A percentile compares a stretch with the other conserved stretches of the same genome.
Conservation (phyloP, 2,888 invertebrate genomes). For the Galerucella pusilla region DNA sequence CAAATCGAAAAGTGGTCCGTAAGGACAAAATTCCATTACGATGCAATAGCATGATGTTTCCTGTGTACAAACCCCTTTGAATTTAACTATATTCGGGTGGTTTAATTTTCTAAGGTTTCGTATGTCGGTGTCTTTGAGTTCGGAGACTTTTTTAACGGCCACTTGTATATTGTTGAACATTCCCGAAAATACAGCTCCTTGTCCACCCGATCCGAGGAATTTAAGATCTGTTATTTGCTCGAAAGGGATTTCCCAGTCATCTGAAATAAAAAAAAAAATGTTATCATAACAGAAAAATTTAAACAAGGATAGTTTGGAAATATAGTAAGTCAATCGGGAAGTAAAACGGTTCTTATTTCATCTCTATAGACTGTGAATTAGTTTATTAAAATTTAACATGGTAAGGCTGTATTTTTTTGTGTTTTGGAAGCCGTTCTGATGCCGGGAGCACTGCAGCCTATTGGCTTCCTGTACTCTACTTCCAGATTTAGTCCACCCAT, state of each 20-base stretch:
- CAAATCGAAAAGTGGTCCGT: slow-evolving; percentile 93
- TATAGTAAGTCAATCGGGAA: too few species aligned
- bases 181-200: slow-evolving; percentile 95
- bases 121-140: slow-evolving; percentile 92
- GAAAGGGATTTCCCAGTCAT: slow-evolving; percentile 96
- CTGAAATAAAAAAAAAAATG: slow-evolving; percentile 62
- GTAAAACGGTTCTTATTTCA: too few species aligned
- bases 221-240: slow-evolving; percentile 88
- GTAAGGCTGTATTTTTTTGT: too few species aligned
- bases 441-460: too few species aligned
- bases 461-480: too few species aligned
- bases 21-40: slow-evolving; percentile 98
- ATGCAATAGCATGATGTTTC: slow-evolving; percentile 89
- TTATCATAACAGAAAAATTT: background rate
- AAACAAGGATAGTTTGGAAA: background rate
- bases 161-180: slow-evolving; percentile 84
- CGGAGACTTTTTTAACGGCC: slow-evolving; percentile 96
- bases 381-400: too few species aligned
- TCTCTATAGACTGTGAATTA: too few species aligned
- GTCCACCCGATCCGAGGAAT: slow-evolving; percentile 95
- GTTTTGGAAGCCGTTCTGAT: too few species aligned
- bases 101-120: slow-evolving; percentile 90
- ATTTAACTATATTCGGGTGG: slow-evolving; percentile 94
- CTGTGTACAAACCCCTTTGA: slow-evolving; percentile 93
- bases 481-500: too few species aligned